These are phyloP conservation scores for Erannis defoliaria DNA, from an alignment of 2,888 invertebrate species.

Conservation along the genomic window DNA sequence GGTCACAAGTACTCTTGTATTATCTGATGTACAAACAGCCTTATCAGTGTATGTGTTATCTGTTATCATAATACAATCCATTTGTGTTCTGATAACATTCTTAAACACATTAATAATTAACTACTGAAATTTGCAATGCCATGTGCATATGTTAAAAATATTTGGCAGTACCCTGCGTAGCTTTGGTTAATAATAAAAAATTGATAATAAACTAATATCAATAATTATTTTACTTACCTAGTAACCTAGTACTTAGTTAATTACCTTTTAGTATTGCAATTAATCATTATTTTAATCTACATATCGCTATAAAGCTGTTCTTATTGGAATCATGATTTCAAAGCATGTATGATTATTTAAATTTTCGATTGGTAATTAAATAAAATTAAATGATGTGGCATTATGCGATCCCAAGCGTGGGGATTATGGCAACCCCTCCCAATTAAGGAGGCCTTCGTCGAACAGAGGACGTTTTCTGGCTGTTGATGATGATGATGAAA, in stretches of 20 bases:
- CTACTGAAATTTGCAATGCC: not conserved
- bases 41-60: no score
- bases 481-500: no score
- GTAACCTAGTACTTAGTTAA: not conserved
- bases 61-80: no score
- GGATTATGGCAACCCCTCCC: no score
- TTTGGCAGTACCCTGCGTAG: not conserved
- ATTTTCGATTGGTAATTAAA: not conserved
- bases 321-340: not conserved
- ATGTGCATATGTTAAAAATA: not conserved
- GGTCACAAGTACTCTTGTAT: no score
- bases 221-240: not conserved
- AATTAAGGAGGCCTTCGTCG: no score
- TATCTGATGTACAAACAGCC: no score
- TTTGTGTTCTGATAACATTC: no score
- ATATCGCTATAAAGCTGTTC: not conserved
- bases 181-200: constrained; percentile 12
- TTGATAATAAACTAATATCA: constrained; percentile 5
- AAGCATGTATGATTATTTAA: not conserved
- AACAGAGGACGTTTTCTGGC: no score
- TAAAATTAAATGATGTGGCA: not conserved
- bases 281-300: constrained; percentile 2
- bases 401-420: no score
- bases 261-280: constrained; percentile 11
- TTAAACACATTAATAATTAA: not conserved